Percentiles rank a stretch among this genome's conserved stretches.
phyloP scores from a whole-genome alignment of 2,797 vertebrate species.

The Chromis chromis region DNA sequence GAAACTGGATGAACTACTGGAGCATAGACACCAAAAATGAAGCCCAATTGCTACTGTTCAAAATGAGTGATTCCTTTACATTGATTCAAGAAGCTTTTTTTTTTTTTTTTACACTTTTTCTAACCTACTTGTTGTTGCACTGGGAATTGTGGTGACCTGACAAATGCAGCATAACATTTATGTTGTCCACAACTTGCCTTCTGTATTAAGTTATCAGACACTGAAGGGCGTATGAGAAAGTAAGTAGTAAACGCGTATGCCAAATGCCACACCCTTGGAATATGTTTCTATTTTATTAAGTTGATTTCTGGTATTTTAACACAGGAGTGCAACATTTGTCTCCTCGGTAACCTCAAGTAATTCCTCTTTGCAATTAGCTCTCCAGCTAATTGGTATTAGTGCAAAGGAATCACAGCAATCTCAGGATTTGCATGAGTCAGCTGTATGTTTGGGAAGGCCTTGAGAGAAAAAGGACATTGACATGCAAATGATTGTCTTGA shows the following conservation, averaged over 20 bases:
- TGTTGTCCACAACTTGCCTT: background rate
- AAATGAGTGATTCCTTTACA: slow-evolving; percentile 8
- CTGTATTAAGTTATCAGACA: background rate
- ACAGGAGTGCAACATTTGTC: slow-evolving; percentile 40
- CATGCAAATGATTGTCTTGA: slow-evolving; percentile 86
- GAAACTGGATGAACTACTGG: background rate
- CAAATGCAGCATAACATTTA: slow-evolving; percentile 26
- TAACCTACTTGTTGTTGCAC: background rate
- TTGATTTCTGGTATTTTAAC: slow-evolving; percentile 23
- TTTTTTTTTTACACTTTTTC: background rate
- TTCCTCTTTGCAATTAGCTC: slow-evolving; percentile 67
- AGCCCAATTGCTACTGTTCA: slow-evolving; percentile 8
- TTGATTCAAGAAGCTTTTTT: background rate
- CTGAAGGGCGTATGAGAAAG: background rate
- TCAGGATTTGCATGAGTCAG: slow-evolving; percentile 75
- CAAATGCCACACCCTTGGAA: background rate
- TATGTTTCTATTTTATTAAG: slow-evolving; percentile 3
- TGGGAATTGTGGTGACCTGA: slow-evolving; percentile 5
- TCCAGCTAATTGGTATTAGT: slow-evolving; percentile 70
- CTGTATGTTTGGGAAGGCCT: slow-evolving; percentile 76
- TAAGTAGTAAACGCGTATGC: background rate
- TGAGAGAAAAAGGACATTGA: slow-evolving; percentile 81
- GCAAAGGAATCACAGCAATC: slow-evolving; percentile 64
- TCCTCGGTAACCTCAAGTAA: slow-evolving; percentile 8
- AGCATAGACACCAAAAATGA: slow-evolving; percentile 9